Conservation (phyloP, 2,113 vertebrate species). For the Coturnix japonica region DNA sequence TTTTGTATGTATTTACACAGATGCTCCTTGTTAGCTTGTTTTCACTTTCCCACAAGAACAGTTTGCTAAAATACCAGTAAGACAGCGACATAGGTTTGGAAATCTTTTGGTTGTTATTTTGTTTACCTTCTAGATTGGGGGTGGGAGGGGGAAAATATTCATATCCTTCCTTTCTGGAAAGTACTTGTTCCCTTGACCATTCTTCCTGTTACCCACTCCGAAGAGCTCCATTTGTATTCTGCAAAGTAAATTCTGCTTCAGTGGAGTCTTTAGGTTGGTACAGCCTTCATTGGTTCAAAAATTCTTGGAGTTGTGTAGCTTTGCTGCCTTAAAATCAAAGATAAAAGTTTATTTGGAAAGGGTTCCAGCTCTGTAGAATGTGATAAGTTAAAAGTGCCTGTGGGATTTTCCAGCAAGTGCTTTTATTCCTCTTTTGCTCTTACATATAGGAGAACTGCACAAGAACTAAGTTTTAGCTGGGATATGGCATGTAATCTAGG, state of each 20-base stretch:
- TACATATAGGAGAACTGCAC: background rate
- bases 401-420: background rate
- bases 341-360: background rate
- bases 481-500: background rate
- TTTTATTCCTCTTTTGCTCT: background rate
- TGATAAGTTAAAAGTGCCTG: background rate
- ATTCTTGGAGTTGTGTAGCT: background rate
- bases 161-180: conserved; percentile 71
- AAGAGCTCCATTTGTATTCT: background rate
- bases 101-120: conserved; percentile 4
- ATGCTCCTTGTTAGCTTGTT: conserved; percentile 26
- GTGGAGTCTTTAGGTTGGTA: background rate
- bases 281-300: background rate
- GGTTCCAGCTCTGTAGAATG: background rate
- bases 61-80: background rate
- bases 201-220: conserved; percentile 38
- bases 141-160: conserved; percentile 7
- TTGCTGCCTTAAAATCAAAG: background rate
- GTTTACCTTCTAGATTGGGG: background rate
- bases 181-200: conserved; percentile 25
- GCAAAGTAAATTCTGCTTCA: conserved; percentile 16
- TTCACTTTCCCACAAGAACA: conserved; percentile 53
- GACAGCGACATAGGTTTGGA: background rate
- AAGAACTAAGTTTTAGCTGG: background rate
- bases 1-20: conserved; percentile 27